These are phyloP conservation scores for Therioaphis trifolii DNA, from an alignment of 2,888 invertebrate genomes.

Conservation along the genomic window DNA sequence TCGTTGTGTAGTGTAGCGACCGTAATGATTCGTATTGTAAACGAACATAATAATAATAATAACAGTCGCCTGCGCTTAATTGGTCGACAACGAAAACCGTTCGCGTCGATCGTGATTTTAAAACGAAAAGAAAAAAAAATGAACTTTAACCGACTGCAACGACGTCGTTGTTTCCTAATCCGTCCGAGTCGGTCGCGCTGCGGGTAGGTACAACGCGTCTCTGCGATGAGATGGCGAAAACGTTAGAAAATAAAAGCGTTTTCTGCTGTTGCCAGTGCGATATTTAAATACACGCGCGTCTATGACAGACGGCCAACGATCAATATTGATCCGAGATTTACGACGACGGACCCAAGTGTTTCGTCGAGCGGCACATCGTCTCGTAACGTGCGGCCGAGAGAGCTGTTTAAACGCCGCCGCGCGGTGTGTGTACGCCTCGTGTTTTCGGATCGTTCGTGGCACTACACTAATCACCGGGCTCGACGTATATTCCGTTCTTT, in stretches of 20 bases:
- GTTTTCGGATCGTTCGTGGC: slow-evolving; percentile 16
- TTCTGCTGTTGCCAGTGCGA: slow-evolving; percentile 15
- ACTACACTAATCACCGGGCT: slow-evolving; percentile 22
- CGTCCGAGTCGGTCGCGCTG: background rate
- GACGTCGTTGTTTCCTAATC: background rate
- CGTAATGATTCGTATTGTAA: slow-evolving; percentile 14
- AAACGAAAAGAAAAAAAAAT: slow-evolving; percentile 33
- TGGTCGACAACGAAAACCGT: background rate
- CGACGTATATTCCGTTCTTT: background rate
- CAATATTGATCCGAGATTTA: slow-evolving; percentile 29
- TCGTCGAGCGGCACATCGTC: background rate
- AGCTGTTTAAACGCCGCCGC: too few relatives aligned
- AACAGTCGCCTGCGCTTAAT: background rate
- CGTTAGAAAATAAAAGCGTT: background rate
- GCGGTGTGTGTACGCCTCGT: too few relatives aligned
- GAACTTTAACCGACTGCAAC: background rate
- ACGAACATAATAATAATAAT: slow-evolving; percentile 9
- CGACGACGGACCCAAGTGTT: background rate
- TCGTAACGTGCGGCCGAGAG: too few relatives aligned
- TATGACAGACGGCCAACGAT: slow-evolving; percentile 24
- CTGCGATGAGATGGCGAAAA: slow-evolving; percentile 36
- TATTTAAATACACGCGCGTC: background rate
- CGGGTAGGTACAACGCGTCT: too few relatives aligned
- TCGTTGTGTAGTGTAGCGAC: too few relatives aligned
- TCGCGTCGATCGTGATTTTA: slow-evolving; percentile 22